Evolutionary conservation across 2,797 vertebrate species (phyloP), one percentile per base, ranked within the genome.

Genomic region (Prunella strophiata): DNA sequence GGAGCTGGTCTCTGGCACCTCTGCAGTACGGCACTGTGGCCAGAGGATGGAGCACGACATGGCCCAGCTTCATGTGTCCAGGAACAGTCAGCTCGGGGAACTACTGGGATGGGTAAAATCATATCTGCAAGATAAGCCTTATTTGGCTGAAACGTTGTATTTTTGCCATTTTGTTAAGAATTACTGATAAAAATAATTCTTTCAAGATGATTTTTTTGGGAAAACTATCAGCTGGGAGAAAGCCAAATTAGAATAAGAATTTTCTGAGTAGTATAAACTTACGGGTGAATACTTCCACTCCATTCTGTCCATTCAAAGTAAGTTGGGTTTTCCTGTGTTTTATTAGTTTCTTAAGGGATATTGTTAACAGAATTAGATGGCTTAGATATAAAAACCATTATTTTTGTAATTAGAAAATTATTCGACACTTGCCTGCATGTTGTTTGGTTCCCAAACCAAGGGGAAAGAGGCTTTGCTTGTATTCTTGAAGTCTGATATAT

Each of bases 391-490:
- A 71, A 94, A 22, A 1, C 0, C 29, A 34, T 67, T 66, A 29
- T 22, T 74, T 51, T 66, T 91, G 10, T 65, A 5, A 54, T 7
- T 79, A 26, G 54, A 72, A 88, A 88, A 85, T 50, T 74, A 73
- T 85, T 84, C 92, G 65, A 91, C 73, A 98, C 98, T 98, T 98
- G 98, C 99, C 99, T 99, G 99, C 99, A 99, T 15, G 97, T 98
- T 3, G 97, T 98, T 76, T 97, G 95, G 94, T 97, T 98, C 22
- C 94, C 88, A n/a, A 97, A 94, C 95, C 85, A 97, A 15, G 94
- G 47, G 16, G 87, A 72, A 62, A 74, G 40, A 26, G 98, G 98
- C 72, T 52, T 52, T 96, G 98, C 98, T 99, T 48, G n/a, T 15
- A 65, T 97, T 94, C 88, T 95, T 97, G 96, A 99, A 99, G 97